Percentiles rank a stretch among this genome's conserved stretches.
These are phyloP conservation scores for Psophia crepitans DNA, from an alignment of 2,113 vertebrate genomes.

Conservation along the genomic window DNA sequence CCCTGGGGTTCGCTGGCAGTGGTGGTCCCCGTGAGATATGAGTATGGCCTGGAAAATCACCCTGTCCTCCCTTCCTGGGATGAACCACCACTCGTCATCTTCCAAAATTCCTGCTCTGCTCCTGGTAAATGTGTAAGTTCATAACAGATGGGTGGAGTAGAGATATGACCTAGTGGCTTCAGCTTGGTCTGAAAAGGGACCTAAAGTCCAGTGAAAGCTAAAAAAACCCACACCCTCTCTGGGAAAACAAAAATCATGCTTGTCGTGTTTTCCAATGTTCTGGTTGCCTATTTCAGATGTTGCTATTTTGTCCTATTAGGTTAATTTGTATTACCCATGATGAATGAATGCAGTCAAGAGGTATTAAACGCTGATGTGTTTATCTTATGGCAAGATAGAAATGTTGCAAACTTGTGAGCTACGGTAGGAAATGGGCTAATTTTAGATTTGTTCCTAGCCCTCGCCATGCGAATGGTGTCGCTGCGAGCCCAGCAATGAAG, in stretches of 20 bases:
- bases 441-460: slow-evolving; percentile 83
- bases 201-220: background rate
- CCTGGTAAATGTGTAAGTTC: background rate
- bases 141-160: background rate
- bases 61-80: background rate
- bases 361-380: slow-evolving; percentile 56
- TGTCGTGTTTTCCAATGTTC: accelerated
- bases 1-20: background rate
- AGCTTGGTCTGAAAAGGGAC: background rate
- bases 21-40: background rate
- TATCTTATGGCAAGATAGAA: slow-evolving; percentile 68
- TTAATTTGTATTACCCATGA: background rate
- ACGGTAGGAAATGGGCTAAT: slow-evolving; percentile 76
- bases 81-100: background rate
- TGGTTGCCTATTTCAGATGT: background rate
- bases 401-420: slow-evolving; percentile 73
- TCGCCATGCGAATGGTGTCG: slow-evolving; percentile 97
- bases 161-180: background rate
- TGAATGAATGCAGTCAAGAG: slow-evolving; percentile 23
- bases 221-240: accelerated
- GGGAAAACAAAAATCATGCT: background rate
- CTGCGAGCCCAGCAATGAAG: slow-evolving; percentile 99
- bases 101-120: background rate
- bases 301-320: background rate
- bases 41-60: background rate